phyloP scores from a whole-genome alignment of 2,888 invertebrate species.

The Notocelia uddmanniana region DNA sequence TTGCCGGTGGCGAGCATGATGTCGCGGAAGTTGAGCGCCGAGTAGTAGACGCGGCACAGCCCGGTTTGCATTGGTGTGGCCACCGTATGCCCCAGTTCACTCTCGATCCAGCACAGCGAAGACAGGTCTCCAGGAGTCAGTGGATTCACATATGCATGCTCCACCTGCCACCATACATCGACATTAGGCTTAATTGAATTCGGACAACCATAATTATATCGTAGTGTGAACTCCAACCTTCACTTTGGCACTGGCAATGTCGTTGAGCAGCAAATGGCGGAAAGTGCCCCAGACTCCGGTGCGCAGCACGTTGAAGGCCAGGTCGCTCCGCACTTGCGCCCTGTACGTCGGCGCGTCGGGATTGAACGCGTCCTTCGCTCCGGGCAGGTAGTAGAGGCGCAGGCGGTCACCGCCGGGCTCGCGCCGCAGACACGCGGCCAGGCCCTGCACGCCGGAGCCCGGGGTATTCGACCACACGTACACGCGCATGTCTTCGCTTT shows the following conservation, averaged over 20 bases:
- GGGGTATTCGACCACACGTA: constrained; percentile 89
- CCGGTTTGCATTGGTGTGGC: constrained; percentile 72
- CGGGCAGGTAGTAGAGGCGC: constrained; percentile 90
- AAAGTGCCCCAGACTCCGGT: constrained; percentile 94
- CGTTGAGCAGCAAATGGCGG: constrained; percentile 91
- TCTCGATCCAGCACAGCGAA: constrained; percentile 97
- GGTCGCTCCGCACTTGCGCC: constrained; percentile 89
- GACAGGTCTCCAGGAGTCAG: constrained; percentile 96
- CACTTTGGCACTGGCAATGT: constrained; percentile 66
- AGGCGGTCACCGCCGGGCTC: constrained; percentile 94
- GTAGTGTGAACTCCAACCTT: too few species aligned
- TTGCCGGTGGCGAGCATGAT: constrained; percentile 99
- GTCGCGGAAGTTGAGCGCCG: constrained; percentile 98
- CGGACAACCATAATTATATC: too few species aligned
- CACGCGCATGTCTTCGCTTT: constrained; percentile 86
- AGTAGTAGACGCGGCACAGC: constrained; percentile 95
- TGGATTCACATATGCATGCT: constrained; percentile 98
- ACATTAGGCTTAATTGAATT: too few species aligned
- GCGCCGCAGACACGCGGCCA: constrained; percentile 95
- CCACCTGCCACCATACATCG: constrained; percentile 88
- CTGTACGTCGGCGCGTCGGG: constrained; percentile 85
- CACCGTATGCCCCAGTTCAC: constrained; percentile 81
- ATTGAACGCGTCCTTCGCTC: constrained; percentile 87
- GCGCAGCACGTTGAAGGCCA: constrained; percentile 94
- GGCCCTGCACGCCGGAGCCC: constrained; percentile 92